Evolutionary conservation across 2,888 invertebrate genomes (phyloP).

Genomic region (Allacma fusca): DNA sequence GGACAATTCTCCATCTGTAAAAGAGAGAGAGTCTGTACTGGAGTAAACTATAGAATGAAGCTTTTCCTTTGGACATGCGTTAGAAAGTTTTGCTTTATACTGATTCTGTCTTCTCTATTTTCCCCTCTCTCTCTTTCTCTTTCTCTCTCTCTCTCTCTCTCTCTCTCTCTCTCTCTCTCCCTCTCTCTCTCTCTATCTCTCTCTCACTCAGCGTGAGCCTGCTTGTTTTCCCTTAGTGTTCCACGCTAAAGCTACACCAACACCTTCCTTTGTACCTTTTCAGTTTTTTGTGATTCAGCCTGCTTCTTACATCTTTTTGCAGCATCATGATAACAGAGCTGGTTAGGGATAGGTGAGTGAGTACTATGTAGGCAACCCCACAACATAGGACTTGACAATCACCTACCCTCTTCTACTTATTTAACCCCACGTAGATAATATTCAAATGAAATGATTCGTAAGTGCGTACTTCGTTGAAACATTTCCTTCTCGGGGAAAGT

Average conservation of each 20-base stretch:
- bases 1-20: neutral
- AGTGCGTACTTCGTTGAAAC: neutral
- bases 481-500: constrained; percentile 1
- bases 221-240: too few relatives aligned
- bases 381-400: neutral
- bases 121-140: neutral
- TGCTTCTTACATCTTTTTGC: too few relatives aligned
- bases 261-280: too few relatives aligned
- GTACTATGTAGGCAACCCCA: too few relatives aligned
- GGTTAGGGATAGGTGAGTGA: too few relatives aligned
- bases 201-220: neutral
- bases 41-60: neutral
- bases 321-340: too few relatives aligned
- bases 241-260: too few relatives aligned
- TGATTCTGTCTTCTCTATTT: neutral
- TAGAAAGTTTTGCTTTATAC: neutral
- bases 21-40: neutral
- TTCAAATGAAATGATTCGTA: neutral
- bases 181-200: neutral
- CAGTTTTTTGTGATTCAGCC: too few relatives aligned
- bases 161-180: neutral
- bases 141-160: neutral
- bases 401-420: neutral
- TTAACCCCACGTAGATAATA: neutral
- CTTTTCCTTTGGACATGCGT: constrained; percentile 11